Conservation (phyloP, 2,113 vertebrate genomes). For the Fregata magnificens region DNA sequence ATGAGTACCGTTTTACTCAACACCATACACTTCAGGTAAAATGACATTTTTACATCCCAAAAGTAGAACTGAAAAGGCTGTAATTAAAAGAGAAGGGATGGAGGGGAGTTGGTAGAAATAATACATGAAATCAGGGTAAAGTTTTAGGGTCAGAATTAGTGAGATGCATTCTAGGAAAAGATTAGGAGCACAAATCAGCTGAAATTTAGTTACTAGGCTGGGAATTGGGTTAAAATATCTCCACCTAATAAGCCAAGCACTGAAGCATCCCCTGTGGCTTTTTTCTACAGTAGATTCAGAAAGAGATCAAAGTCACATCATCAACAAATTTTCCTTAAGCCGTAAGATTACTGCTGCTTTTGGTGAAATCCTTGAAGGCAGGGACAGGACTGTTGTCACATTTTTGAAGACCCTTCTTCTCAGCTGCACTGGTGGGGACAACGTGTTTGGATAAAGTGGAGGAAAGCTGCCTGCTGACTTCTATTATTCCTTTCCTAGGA, state of each 20-base stretch:
- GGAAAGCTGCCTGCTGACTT: background rate
- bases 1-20: background rate
- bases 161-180: background rate
- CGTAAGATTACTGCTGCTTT: background rate
- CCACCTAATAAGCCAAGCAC: background rate
- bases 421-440: background rate
- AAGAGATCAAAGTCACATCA: background rate
- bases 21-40: background rate
- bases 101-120: background rate
- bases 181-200: background rate
- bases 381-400: background rate
- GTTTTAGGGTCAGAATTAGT: background rate
- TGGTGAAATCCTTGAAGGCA: background rate
- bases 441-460: background rate
- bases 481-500: background rate
- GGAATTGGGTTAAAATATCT: background rate
- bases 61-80: background rate
- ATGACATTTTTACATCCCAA: background rate
- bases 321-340: background rate
- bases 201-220: background rate
- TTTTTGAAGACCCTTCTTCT: background rate
- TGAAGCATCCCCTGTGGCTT: background rate
- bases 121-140: background rate
- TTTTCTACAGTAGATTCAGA: background rate
- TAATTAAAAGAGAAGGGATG: background rate